A percentile compares a stretch with the other conserved stretches of the same genome.
Evolutionary conservation across 2,888 invertebrate genomes (phyloP).

Genomic region (Xylota sylvarum): DNA sequence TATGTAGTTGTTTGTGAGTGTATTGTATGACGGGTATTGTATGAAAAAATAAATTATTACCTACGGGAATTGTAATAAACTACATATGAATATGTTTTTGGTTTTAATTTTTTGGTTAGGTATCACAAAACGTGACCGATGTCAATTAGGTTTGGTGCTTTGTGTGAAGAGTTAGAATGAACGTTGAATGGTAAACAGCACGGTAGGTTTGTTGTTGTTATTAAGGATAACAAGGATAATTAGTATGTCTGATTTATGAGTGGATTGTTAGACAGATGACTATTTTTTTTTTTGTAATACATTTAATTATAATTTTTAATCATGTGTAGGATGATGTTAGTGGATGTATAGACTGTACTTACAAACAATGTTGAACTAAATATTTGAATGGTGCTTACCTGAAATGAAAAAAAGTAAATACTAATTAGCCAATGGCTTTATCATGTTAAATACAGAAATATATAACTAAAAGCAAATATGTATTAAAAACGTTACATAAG

Average conservation of each 20-base stretch:
- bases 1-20: constrained; percentile 13
- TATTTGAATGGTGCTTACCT: constrained; percentile 57
- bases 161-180: constrained; percentile 5
- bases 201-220: constrained; percentile 35
- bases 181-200: not conserved
- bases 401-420: constrained; percentile 41
- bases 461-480: too few relatives aligned
- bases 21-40: not conserved
- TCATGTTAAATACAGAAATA: too few relatives aligned
- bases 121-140: constrained; percentile 54
- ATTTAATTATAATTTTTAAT: constrained; percentile 52
- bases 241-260: constrained; percentile 49
- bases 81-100: not conserved
- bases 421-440: not conserved
- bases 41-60: constrained; percentile 24
- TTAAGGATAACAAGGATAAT: constrained; percentile 60
- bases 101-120: too few relatives aligned
- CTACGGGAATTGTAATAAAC: constrained; percentile 16
- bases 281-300: constrained; percentile 13
- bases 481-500: too few relatives aligned
- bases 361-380: constrained; percentile 27
- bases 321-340: constrained; percentile 3
- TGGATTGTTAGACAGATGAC: constrained; percentile 6
- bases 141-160: constrained; percentile 49
- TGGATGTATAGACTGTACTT: constrained; percentile 24